phyloP scores from a whole-genome alignment of 2,888 invertebrate genomes.

The Acrobasis suavella region DNA sequence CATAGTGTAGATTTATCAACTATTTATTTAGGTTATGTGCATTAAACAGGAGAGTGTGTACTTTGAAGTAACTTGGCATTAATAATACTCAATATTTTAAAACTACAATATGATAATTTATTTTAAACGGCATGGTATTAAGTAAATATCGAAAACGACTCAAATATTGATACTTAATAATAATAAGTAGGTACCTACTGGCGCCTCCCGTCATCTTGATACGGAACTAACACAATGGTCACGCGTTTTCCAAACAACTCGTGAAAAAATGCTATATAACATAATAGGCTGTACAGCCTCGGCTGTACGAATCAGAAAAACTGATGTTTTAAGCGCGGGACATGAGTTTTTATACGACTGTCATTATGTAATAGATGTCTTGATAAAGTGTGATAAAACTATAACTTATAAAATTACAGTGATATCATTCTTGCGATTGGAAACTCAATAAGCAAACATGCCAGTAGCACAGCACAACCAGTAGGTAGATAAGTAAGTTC shows the following conservation, averaged over 20 bases:
- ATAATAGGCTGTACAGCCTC: too few relatives aligned
- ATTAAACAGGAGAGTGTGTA: slow-evolving; percentile 49
- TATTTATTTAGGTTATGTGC: slow-evolving; percentile 56
- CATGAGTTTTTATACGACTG: background rate
- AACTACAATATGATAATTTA: background rate
- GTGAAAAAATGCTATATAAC: background rate
- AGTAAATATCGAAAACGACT: background rate
- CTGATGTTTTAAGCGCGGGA: too few relatives aligned
- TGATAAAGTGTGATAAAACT: slow-evolving; percentile 15
- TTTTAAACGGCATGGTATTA: background rate
- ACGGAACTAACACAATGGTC: slow-evolving; percentile 3
- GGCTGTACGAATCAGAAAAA: too few relatives aligned
- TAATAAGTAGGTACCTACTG: too few relatives aligned
- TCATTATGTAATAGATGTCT: background rate
- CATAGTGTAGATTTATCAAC: slow-evolving; percentile 59
- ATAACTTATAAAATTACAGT: background rate
- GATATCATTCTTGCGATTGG: too few relatives aligned
- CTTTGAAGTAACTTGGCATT: slow-evolving; percentile 24
- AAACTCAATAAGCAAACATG: too few relatives aligned
- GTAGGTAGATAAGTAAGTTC: too few relatives aligned
- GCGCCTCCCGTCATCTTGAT: background rate
- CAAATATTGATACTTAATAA: too few relatives aligned
- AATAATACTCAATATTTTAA: slow-evolving; percentile 12
- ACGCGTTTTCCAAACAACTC: slow-evolving; percentile 2
- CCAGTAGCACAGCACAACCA: too few relatives aligned